Base-by-base conservation (phyloP, 2,888 invertebrate genomes). In the Oasisia sp. region DNA sequence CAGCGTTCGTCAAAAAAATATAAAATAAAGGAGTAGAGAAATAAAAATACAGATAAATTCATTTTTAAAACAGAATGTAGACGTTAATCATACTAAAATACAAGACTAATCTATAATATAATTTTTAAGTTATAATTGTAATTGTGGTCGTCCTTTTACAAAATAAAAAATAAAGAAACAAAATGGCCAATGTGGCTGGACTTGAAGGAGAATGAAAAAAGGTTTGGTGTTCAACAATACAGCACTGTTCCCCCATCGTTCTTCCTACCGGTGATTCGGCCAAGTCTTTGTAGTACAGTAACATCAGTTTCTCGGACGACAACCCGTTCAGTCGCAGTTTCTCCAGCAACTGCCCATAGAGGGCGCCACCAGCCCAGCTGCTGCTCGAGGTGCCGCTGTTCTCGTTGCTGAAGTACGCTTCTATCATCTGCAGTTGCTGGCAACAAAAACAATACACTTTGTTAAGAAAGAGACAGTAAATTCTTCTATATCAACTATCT, bases 101-200 rank as follows among this genome's bases (percentile, higher is more conserved):
- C n/a, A n/a, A n/a, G n/a, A n/a, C n/a, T n/a, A n/a, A n/a, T n/a
- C n/a, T n/a, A n/a, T n/a, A n/a, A n/a, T n/a, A n/a, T n/a, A n/a
- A n/a, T n/a, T n/a, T n/a, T n/a, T n/a, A n/a, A n/a, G n/a, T n/a
- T n/a, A n/a, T n/a, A n/a, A n/a, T n/a, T n/a, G n/a, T n/a, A n/a
- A n/a, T n/a, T n/a, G n/a, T n/a, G n/a, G n/a, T n/a, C n/a, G n/a
- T n/a, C n/a, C n/a, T n/a, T n/a, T n/a, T n/a, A n/a, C n/a, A n/a
- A n/a, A n/a, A n/a, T n/a, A n/a, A n/a, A n/a, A n/a, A n/a, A n/a
- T n/a, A n/a, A n/a, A n/a, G n/a, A n/a, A n/a, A n/a, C n/a, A n/a
- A n/a, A n/a, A n/a, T n/a, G n/a, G 14, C 95, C 95, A 89, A 96
- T 95, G 94, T 96, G 96, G 94, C 96, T 96, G 38, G 96, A 93